Percentiles rank a stretch among this genome's conserved stretches.
Evolutionary conservation across 2,113 vertebrate genomes (phyloP).

Genomic region (pig (Sus scrofa)): DNA sequence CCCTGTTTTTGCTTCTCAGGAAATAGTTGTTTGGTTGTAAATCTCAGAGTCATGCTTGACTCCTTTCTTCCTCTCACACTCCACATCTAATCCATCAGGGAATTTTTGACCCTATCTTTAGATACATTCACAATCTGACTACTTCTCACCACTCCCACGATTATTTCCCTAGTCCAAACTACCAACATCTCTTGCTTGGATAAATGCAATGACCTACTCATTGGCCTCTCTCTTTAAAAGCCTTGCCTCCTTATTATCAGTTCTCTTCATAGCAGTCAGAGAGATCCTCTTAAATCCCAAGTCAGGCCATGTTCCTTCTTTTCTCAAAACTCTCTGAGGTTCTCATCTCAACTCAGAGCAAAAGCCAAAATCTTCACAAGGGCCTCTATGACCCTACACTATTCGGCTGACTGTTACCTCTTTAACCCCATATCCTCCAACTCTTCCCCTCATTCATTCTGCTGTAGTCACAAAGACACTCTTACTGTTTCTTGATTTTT

Average conservation of each 20-base stretch:
- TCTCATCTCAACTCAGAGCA: conserved; percentile 11
- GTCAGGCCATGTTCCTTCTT: background rate
- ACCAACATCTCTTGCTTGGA: conserved; percentile 36
- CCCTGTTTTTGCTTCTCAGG: conserved; percentile 6
- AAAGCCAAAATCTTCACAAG: conserved; percentile 15
- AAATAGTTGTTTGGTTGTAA: conserved; percentile 48
- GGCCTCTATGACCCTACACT: background rate
- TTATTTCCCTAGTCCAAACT: conserved; percentile 10
- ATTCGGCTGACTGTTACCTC: background rate
- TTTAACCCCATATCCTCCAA: background rate
- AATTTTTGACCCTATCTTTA: conserved; percentile 67
- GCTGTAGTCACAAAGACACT: background rate
- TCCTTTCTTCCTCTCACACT: conserved; percentile 37
- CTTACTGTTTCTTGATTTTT: conserved; percentile 45
- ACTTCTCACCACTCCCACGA: conserved; percentile 13
- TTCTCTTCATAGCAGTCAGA: conserved; percentile 20
- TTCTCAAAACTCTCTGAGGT: conserved; percentile 32
- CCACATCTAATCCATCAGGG: conserved; percentile 27
- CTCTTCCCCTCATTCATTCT: background rate
- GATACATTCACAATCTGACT: conserved; percentile 9
- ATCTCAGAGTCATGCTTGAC: conserved; percentile 41
- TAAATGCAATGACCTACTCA: background rate
- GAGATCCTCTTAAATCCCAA: conserved; percentile 21
- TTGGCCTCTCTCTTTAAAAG: conserved; percentile 33
- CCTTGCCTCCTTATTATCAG: background rate